Evolutionary conservation across 2,888 invertebrate genomes (phyloP), one percentile per base, ranked within the genome.

Genomic region (Cyclophora albipunctata): DNA sequence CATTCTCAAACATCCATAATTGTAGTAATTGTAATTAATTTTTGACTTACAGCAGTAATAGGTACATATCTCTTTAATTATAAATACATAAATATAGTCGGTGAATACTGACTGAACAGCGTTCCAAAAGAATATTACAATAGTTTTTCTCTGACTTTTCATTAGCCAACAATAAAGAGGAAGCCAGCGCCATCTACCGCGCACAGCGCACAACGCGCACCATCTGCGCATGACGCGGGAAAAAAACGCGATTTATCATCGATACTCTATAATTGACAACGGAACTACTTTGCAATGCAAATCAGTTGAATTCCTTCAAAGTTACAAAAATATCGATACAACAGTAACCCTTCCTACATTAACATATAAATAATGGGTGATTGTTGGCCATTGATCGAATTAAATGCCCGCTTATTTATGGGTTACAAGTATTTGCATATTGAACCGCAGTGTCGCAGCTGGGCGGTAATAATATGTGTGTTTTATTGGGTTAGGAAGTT

Each of bases 361-460:
- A 71, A 62, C 85, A 87, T 87, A 83, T 85, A 84, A 86, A 87
- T 86, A 84, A 80, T 75, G 72, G 78, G 75, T 81, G 81, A 78
- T 84, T 81, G 74, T 71, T 69, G 81, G 81, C 77, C 81, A 85
- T 84, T 75, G 82, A 78, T 73, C 69, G 69, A 64, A 63, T 73
- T 70, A 72, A 78, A 80, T 70, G 64, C 58, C 66, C 37, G 58
- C 57, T 62, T 69, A 70, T 71, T 73, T 72, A 70, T 66, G 57
- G 60, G 63, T 60, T 59, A 60, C 57, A 57, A 48, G 49, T 56
- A 72, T 72, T 72, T 63, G 63, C 71, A 71, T 72, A 62, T 58
- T 58, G 58, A 51, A 51, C 47, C 52, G 50, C 52, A 54, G 66
- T 73, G 69, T 60, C 69, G 71, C 62, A 51, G 48, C 52, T 57